Evolutionary conservation across 2,797 vertebrate species (phyloP), one percentile per base, ranked within the genome.

Genomic region (Chrysolophus pictus): DNA sequence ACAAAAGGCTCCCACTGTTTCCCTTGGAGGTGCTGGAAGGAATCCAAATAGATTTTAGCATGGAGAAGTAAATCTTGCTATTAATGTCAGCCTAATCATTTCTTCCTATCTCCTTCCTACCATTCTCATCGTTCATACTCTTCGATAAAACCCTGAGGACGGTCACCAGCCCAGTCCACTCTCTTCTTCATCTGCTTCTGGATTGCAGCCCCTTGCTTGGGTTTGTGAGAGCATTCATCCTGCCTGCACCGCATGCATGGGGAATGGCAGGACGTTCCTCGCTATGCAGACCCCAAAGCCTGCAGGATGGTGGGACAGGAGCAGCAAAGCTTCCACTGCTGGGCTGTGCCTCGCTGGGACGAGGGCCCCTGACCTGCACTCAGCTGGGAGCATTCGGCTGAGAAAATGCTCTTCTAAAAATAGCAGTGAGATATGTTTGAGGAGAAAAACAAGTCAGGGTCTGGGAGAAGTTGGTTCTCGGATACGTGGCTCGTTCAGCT

Each of bases 391-490:
- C 87, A 17, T 12, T 94, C 49, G 0, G 87, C 94, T 94, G 93
- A 91, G 88, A 95, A 95, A 97, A 95, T 93, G 93, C 93, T 91
- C 88, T 59, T 86, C 97, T 97, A 97, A 97, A 97, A 97, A 98
- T 97, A 98, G 95, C 92, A 91, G 85, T 83, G 73, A 85, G 84
- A 80, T 92, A 93, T 84, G 89, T 89, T 87, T 62, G 49, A 94
- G 91, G 84, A 91, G 90, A 53, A 94, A 92, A 96, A 96, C 92
- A 94, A 96, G 93, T 53, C 91, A 93, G 88, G 86, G 82, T 23
- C 74, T 95, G 93, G 72, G 77, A 87, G 87, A 96, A 92, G 88
- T 93, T 86, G 63, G 89, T 92, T 96, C 92, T 84, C 88, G 93
- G 89, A 76, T 93, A 80, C 11, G 63, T 55, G 81, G 87, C 91